A percentile compares a stretch with the other conserved stretches of the same genome.
These are phyloP conservation scores for Eulemur macaco DNA, from an alignment of 2,113 vertebrate species.

Conservation along the genomic window DNA sequence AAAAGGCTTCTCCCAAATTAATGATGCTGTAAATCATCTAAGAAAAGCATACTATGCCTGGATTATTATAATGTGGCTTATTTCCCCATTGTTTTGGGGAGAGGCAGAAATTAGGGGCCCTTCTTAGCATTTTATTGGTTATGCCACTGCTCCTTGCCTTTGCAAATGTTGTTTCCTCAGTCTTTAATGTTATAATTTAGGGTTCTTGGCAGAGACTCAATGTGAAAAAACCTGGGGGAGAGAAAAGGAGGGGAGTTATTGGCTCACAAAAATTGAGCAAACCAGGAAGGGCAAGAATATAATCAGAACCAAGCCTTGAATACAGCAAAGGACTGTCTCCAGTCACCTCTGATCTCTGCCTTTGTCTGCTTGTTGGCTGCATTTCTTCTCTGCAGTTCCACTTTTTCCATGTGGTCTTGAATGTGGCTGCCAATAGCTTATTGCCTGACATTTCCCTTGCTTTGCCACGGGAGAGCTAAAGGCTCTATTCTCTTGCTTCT, in stretches of 20 bases:
- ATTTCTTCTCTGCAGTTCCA: neutral
- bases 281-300: neutral
- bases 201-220: neutral
- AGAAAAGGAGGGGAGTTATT: neutral
- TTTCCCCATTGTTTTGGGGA: neutral
- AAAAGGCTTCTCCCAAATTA: conserved; percentile 22
- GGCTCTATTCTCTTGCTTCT: neutral
- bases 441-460: neutral
- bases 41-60: neutral
- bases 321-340: neutral
- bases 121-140: neutral
- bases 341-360: neutral
- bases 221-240: neutral
- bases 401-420: neutral
- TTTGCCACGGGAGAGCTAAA: neutral
- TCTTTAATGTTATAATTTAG: neutral
- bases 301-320: neutral
- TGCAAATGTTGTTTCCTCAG: neutral
- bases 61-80: neutral
- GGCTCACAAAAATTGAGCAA: neutral
- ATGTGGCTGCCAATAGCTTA: neutral
- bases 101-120: neutral
- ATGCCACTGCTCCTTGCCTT: neutral
- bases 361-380: neutral
- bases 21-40: conserved; percentile 12